phyloP scores from a whole-genome alignment of 2,113 vertebrate genomes.

The Sclerurus mexicanus region DNA sequence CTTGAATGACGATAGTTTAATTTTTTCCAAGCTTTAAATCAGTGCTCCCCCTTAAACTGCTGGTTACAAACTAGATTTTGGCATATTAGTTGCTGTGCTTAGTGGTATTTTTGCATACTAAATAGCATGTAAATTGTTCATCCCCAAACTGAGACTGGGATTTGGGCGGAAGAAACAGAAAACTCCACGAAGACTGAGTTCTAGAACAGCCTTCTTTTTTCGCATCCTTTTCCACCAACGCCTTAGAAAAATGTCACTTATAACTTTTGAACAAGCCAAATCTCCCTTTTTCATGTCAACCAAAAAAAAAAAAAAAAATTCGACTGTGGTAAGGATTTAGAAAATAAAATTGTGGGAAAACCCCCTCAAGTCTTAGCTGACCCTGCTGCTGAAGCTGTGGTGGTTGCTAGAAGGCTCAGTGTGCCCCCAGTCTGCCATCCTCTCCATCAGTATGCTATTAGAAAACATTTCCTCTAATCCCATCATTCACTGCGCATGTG shows the following conservation, averaged over 20 bases:
- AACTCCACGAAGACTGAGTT: not conserved
- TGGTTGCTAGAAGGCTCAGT: not conserved
- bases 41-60: not conserved
- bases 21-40: not conserved
- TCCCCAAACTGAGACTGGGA: not conserved
- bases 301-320: not conserved
- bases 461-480: constrained; percentile 43
- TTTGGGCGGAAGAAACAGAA: not conserved
- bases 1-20: not conserved
- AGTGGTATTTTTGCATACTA: not conserved
- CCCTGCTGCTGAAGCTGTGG: not conserved
- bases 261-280: not conserved
- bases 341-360: not conserved
- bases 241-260: not conserved
- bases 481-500: not conserved
- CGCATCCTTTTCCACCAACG: not conserved
- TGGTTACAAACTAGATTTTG: not conserved
- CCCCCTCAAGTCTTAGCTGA: not conserved
- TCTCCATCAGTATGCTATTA: not conserved
- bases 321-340: not conserved
- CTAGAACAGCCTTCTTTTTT: not conserved
- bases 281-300: not conserved
- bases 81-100: not conserved
- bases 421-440: not conserved
- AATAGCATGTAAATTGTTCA: not conserved